These are phyloP conservation scores for Zenarchopterus dispar DNA, from an alignment of 2,797 vertebrate genomes.

Conservation along the genomic window DNA sequence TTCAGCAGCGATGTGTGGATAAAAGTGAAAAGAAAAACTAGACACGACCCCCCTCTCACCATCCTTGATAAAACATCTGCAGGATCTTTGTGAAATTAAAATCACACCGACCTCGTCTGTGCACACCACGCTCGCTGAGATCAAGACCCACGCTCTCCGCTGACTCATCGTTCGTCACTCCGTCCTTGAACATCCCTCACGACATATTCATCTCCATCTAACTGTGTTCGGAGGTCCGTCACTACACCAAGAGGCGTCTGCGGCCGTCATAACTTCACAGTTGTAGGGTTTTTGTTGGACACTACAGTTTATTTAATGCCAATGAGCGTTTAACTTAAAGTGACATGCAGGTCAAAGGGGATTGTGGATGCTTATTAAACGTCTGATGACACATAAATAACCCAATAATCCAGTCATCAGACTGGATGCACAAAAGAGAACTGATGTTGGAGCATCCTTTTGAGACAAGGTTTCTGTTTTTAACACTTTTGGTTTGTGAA, in stretches of 20 bases:
- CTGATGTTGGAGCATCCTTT: too few relatives aligned
- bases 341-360: too few relatives aligned
- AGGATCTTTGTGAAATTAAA: neutral
- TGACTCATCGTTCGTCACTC: conserved; percentile 25
- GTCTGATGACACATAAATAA: too few relatives aligned
- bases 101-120: conserved; percentile 41
- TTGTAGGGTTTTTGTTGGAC: too few relatives aligned
- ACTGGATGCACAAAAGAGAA: too few relatives aligned
- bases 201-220: conserved; percentile 48
- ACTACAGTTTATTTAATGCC: too few relatives aligned
- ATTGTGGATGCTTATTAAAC: too few relatives aligned
- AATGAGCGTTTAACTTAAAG: too few relatives aligned
- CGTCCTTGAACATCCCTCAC: conserved; percentile 26
- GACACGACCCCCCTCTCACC: neutral
- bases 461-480: too few relatives aligned
- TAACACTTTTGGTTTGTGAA: too few relatives aligned
- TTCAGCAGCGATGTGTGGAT: conserved; percentile 2
- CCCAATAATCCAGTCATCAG: too few relatives aligned
- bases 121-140: conserved; percentile 25
- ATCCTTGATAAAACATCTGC: conserved; percentile 15
- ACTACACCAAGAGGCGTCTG: conserved; percentile 24
- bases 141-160: conserved; percentile 19
- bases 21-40: conserved; percentile 9
- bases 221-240: conserved; percentile 40
- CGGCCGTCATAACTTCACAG: conserved; percentile 28